phyloP scores from a whole-genome alignment of 2,797 vertebrate genomes.

The Phoebastria nigripes region DNA sequence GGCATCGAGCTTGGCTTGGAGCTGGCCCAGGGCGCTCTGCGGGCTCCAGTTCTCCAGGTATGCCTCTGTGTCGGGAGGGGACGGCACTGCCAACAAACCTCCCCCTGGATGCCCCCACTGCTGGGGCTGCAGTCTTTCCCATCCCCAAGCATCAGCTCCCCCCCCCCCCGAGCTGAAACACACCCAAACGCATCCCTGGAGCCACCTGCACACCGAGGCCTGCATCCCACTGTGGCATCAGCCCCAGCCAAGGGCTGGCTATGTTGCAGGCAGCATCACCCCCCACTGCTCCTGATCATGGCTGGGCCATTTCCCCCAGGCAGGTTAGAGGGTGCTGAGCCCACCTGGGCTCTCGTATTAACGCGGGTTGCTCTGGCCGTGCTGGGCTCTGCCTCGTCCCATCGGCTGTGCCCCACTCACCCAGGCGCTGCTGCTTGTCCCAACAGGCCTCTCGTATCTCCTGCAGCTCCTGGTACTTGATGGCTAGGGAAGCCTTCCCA shows the following conservation, averaged over 20 bases:
- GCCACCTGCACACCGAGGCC: neutral
- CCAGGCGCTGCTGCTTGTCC: conserved; percentile 74
- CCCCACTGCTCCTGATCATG: neutral
- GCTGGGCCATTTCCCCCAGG: neutral
- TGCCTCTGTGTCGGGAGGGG: conserved; percentile 47
- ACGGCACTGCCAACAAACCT: neutral
- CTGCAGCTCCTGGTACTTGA: conserved; percentile 77
- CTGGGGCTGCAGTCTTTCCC: neutral
- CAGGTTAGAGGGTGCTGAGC: neutral
- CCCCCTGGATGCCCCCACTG: neutral
- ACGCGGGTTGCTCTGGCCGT: neutral
- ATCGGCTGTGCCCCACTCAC: conserved; percentile 24
- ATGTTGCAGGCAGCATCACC: neutral
- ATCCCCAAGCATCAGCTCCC: neutral
- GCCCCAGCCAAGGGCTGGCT: neutral
- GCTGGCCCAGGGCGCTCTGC: conserved; percentile 63
- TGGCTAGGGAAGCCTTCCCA: conserved; percentile 74
- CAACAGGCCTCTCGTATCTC: conserved; percentile 69
- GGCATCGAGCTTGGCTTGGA: conserved; percentile 70
- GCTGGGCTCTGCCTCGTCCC: neutral
- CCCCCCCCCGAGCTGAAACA: neutral
- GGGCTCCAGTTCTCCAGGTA: conserved; percentile 74
- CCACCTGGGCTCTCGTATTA: rapidly evolving
- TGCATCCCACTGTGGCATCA: neutral
- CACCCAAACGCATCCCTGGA: neutral